A percentile compares a stretch with the other conserved stretches of the same genome.
These are phyloP conservation scores for Maconellicoccus hirsutus DNA, from an alignment of 1,140 invertebrate species.

Conservation along the genomic window DNA sequence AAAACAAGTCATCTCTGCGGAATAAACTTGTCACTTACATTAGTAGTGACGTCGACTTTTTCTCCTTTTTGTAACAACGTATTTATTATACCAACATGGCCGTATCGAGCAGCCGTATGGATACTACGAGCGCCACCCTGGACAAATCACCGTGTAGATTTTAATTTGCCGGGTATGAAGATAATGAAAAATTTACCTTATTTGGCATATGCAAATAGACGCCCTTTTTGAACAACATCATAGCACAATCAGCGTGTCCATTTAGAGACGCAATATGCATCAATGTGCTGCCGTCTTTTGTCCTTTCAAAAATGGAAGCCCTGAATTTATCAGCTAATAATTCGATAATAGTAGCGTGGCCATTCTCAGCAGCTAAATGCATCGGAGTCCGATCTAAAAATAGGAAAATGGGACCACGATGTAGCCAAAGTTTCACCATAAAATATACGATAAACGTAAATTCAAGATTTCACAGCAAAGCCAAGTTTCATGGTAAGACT, in stretches of 20 bases:
- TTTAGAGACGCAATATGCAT: constrained; percentile 96
- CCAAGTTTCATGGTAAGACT: too few relatives aligned
- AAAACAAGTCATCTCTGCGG: too few relatives aligned
- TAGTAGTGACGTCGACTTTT: constrained; percentile 86
- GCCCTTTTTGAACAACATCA: constrained; percentile 95
- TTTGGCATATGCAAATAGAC: constrained; percentile 99
- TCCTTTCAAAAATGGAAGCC: constrained; percentile 84
- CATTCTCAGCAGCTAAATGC: constrained; percentile 93
- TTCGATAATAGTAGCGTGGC: constrained; percentile 90
- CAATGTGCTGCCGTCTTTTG: constrained; percentile 93
- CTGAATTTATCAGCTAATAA: constrained; percentile 95
- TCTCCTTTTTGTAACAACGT: constrained; percentile 90
- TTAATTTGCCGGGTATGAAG: neutral
- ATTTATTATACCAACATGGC: constrained; percentile 94
- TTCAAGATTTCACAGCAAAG: too few relatives aligned
- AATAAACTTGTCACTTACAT: constrained; percentile 58
- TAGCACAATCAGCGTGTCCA: constrained; percentile 95
- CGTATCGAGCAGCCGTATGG: constrained; percentile 81
- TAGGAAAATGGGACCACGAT: too few relatives aligned
- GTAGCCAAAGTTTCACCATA: too few relatives aligned
- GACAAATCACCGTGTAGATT: constrained; percentile 46
- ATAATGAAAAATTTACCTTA: constrained; percentile 47
- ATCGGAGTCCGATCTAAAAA: constrained; percentile 81
- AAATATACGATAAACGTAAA: too few relatives aligned
- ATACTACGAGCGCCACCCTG: constrained; percentile 79